Evolutionary conservation across 2,797 vertebrate species (phyloP), one percentile per base, ranked within the genome.

Genomic region (Pangasius mekongensis): DNA sequence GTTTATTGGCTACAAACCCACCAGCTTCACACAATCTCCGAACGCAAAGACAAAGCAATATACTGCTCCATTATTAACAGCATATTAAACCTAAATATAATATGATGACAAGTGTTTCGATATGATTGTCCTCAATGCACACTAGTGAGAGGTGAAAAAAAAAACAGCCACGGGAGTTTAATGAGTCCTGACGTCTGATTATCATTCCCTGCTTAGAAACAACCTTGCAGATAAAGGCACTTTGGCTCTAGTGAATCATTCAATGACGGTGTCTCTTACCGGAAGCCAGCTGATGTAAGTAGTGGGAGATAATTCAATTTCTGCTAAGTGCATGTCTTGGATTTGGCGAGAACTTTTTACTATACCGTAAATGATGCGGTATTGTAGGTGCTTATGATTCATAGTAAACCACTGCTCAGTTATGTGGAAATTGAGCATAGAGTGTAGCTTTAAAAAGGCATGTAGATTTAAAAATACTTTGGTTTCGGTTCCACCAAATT

Each of bases 271-370:
- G 88, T 89, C 87, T 89, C 84, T 87, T 92, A 87, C 90, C 89
- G 89, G 92, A 92, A 92, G 85, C 78, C 52, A 39, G 87, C 81
- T 90, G 89, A 93, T 76, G 91, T 92, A 91, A 90, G 87, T 49
- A 85, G 87, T 80, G 90, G 91, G 91, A 92, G 90, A 92, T 94
- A 92, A 91, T 93, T 82, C 85, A 39, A 92, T 95, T 94, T 93
- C 90, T 88, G 89, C 87, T 92, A 93, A 94, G 93, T 93, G 93
- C 91, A 89, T 27, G 22, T 71, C 84, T 86, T 87, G 83, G 86
- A 84, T 90, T 94, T 94, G 92, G 93, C 92, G 93, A 43, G 20
- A 88, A 83, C 87, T 60, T 56, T 64, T 83, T 86, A 88, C 92
- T 91, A 94, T 92, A 92, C 89, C 87, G 88, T 86, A 93, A 94